Evolutionary conservation across 2,888 invertebrate species (phyloP).

Genomic region (Temnothorax rugatulus): DNA sequence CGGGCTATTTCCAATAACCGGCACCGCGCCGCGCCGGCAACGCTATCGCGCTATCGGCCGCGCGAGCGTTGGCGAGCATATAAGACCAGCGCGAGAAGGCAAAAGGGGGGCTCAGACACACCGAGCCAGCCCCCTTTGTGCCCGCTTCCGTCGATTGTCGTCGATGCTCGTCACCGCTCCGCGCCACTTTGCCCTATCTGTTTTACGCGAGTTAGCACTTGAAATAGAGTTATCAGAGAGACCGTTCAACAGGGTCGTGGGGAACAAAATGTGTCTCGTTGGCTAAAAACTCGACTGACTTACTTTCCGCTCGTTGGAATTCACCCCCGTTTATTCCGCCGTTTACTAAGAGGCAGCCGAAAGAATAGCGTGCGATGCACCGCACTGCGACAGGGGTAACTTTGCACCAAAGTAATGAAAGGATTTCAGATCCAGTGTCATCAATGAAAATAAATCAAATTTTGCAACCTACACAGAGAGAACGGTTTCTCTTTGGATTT

Average conservation of each 20-base stretch:
- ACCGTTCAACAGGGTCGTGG: neutral
- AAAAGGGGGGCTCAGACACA: too few species aligned
- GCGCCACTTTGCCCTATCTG: conserved; percentile 33
- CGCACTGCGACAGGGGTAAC: neutral
- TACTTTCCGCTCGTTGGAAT: conserved; percentile 2
- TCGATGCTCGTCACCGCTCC: conserved; percentile 5
- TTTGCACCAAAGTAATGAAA: neutral
- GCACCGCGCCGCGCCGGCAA: conserved; percentile 58
- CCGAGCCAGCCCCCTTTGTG: conserved; percentile 30
- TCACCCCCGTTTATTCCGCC: neutral
- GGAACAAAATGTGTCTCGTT: neutral
- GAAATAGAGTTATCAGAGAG: conserved; percentile 36
- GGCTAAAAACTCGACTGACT: neutral
- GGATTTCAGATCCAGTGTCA: neutral
- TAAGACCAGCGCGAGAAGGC: conserved; percentile 48
- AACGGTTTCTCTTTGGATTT: too few species aligned
- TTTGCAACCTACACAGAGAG: too few species aligned
- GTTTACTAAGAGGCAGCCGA: neutral
- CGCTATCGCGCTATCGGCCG: conserved; percentile 63
- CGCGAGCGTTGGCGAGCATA: conserved; percentile 15
- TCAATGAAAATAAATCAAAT: neutral
- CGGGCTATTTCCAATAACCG: conserved; percentile 78
- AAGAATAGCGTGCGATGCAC: neutral
- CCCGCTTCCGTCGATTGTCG: conserved; percentile 51
- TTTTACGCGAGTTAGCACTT: conserved; percentile 37